Evolutionary conservation across 2,888 invertebrate genomes (phyloP).

Genomic region (Drosophila fulvimacula): DNA sequence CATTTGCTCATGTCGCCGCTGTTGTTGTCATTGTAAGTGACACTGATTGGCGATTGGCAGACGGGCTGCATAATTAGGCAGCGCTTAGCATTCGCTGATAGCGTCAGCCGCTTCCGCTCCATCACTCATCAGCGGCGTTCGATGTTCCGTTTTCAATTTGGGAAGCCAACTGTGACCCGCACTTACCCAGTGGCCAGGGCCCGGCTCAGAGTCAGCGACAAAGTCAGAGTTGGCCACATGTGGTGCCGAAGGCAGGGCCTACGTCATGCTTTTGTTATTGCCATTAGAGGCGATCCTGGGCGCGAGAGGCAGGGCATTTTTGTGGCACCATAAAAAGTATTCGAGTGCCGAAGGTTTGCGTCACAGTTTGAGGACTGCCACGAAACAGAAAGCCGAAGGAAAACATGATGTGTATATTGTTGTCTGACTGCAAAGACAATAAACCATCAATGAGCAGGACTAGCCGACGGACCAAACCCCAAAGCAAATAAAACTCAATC

Average conservation of each 20-base stretch:
- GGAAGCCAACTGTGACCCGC: slow-evolving; percentile 5
- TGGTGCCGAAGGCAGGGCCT: slow-evolving; percentile 25
- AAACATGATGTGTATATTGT: slow-evolving; percentile 58
- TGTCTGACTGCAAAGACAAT: slow-evolving; percentile 72
- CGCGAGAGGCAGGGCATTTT: slow-evolving; percentile 20
- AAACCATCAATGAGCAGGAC: slow-evolving; percentile 70
- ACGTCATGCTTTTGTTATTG: slow-evolving; percentile 23
- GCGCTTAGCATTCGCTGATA: slow-evolving; percentile 66
- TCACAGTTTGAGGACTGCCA: slow-evolving; percentile 34
- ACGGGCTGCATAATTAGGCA: slow-evolving; percentile 69
- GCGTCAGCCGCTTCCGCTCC: slow-evolving; percentile 54
- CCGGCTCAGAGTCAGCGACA: slow-evolving; percentile 15
- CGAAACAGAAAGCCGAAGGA: slow-evolving; percentile 1
- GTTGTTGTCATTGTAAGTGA: slow-evolving; percentile 57
- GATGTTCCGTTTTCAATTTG: slow-evolving; percentile 50
- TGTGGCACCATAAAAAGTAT: slow-evolving; percentile 50
- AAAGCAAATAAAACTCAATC: slow-evolving; percentile 79
- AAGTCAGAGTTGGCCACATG: slow-evolving; percentile 41
- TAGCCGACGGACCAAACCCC: slow-evolving; percentile 61
- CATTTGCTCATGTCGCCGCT: slow-evolving; percentile 21
- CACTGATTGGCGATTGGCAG: slow-evolving; percentile 65
- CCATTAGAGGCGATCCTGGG: slow-evolving; percentile 28
- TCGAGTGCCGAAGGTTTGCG: slow-evolving; percentile 51
- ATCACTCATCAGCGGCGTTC: slow-evolving; percentile 48
- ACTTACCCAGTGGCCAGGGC: slow-evolving; percentile 23